phyloP scores from a whole-genome alignment of 2,113 vertebrate genomes.

The Pedetes capensis region DNA sequence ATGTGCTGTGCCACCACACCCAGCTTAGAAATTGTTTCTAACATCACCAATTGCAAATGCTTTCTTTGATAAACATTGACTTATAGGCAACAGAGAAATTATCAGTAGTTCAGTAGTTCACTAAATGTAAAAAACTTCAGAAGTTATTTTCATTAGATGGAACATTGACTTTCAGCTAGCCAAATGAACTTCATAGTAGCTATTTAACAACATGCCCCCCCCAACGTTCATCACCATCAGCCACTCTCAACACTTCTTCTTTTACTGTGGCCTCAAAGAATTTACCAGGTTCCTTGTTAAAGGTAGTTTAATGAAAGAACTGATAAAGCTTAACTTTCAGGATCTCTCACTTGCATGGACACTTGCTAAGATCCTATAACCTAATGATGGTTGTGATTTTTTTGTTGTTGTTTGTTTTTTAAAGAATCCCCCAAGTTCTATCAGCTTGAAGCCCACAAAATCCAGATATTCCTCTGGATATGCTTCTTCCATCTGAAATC shows the following conservation, averaged over 20 bases:
- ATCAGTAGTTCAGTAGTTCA: not conserved
- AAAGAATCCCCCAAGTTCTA: not conserved
- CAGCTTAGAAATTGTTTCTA: too few relatives aligned
- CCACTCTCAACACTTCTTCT: not conserved
- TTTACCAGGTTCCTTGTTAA: not conserved
- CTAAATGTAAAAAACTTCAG: not conserved
- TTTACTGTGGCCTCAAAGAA: not conserved
- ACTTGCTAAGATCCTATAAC: not conserved
- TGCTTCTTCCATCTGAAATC: constrained; percentile 25
- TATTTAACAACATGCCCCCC: not conserved
- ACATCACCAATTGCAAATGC: not conserved
- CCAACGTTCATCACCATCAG: not conserved
- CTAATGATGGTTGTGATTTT: not conserved
- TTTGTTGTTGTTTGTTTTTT: not conserved
- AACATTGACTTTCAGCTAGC: not conserved
- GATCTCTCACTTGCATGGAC: not conserved
- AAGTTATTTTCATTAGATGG: not conserved
- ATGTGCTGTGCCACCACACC: too few relatives aligned
- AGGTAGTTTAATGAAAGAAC: not conserved
- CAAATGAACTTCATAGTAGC: not conserved
- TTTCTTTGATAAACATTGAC: not conserved
- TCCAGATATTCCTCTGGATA: not conserved
- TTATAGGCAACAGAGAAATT: constrained; percentile 6
- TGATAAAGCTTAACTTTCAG: not conserved
- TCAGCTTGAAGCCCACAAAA: not conserved